Conservation (phyloP, 2,888 invertebrate species). For the Lutraria lutraria region DNA sequence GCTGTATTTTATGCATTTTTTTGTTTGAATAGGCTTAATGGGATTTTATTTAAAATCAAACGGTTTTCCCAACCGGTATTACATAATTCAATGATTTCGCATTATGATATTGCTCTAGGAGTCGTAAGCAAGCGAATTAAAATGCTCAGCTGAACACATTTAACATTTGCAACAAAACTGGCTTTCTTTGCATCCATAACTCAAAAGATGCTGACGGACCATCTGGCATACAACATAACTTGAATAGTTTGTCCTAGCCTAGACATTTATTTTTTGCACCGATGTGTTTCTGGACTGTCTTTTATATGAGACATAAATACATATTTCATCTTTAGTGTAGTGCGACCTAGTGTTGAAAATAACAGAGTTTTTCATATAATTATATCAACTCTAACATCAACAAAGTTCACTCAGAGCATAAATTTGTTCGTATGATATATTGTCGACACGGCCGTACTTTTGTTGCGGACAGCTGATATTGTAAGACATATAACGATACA, state of each 20-base stretch:
- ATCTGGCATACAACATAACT: background rate
- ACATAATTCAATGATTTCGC: background rate
- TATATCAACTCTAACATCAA: too few relatives aligned
- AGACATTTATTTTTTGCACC: background rate
- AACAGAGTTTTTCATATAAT: too few relatives aligned
- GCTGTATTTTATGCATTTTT: background rate
- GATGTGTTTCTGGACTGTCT: too few relatives aligned
- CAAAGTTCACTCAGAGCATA: too few relatives aligned
- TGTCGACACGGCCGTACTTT: too few relatives aligned
- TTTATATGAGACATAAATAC: too few relatives aligned
- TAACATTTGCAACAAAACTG: background rate
- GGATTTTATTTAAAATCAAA: conserved; percentile 11
- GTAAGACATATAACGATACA: too few relatives aligned
- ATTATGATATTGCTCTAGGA: background rate
- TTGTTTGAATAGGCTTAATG: background rate
- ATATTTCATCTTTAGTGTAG: too few relatives aligned
- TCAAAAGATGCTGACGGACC: background rate
- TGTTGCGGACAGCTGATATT: too few relatives aligned
- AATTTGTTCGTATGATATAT: too few relatives aligned
- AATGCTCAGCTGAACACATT: conserved; percentile 12
- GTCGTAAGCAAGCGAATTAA: background rate
- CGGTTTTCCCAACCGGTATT: background rate
- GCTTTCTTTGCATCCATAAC: background rate
- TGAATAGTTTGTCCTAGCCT: background rate
- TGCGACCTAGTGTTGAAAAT: too few relatives aligned